Conservation (phyloP, 1,140 invertebrate genomes). For the Cotesia typhae region DNA sequence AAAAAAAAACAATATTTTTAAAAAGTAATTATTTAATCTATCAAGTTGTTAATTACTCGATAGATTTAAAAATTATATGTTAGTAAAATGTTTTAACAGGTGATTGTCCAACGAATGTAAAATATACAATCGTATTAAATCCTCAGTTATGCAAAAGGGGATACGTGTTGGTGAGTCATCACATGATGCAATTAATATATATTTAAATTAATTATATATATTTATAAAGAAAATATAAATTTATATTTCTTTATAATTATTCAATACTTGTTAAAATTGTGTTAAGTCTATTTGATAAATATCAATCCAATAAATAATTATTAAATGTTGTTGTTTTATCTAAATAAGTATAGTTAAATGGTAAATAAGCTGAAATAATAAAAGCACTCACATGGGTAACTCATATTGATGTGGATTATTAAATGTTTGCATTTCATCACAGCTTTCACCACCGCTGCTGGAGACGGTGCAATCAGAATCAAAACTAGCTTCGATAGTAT, state of each 20-base stretch:
- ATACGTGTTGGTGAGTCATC: conserved; percentile 5
- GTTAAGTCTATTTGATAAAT: not conserved
- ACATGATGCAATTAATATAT: conserved; percentile 34
- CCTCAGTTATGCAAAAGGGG: conserved; percentile 21
- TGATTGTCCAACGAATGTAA: not conserved
- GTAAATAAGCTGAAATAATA: not conserved
- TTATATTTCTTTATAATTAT: no score
- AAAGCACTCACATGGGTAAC: conserved; percentile 78
- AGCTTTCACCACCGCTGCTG: conserved; percentile 92
- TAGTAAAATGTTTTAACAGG: conserved; percentile 14
- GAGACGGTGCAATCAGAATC: conserved; percentile 94
- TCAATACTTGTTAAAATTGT: conserved; percentile 20
- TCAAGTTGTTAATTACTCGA: no score
- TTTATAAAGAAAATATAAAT: no score
- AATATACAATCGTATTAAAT: not conserved
- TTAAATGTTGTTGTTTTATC: no score
- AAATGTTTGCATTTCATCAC: conserved; percentile 86
- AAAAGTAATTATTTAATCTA: no score
- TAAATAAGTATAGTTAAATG: not conserved
- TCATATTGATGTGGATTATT: conserved; percentile 79
- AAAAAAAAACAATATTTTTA: not conserved
- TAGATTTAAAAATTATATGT: not conserved
- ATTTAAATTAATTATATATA: no score
- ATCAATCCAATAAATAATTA: not conserved
- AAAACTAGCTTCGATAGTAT: conserved; percentile 75